Evolutionary conservation across 2,888 invertebrate species (phyloP), one percentile per base, ranked within the genome.

Genomic region (Agrochola litura): DNA sequence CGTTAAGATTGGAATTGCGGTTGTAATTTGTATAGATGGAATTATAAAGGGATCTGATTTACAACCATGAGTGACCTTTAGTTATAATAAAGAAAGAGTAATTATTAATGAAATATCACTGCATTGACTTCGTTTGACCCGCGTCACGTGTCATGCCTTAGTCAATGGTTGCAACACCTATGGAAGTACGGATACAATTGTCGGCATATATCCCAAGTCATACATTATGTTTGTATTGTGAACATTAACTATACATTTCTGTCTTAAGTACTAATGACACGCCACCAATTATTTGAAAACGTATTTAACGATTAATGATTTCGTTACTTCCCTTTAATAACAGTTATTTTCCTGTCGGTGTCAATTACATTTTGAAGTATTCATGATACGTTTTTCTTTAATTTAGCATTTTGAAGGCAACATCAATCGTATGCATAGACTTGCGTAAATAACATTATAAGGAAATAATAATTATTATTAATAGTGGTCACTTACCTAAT

Each of bases 261-360:
- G 14, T 58, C 37, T 30, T 46, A 56, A 12, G 22, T 37, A 69
- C 25, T 16, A 41, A 76, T 73, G 67, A 61, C 54, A 61, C 41
- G 75, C 73, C 22, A 77, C 66, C 64, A 75, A 82, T 82, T 65
- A 78, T 63, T 49, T 64, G 60, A 81, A 78, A 84, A 72, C 76
- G 54, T 69, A 49, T 63, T 43, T 49, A 73, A 49, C 25, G 46
- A 85, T 76, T 68, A 63, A 78, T 72, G 68, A 76, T 79, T 82
- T 64, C 63, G 69, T 74, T 82, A 67, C 37, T 76, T 84, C 84
- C 86, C 19, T 65, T 72, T 56, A 19, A 65, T 64, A 86, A 82
- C 73, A 16, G 69, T 61, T 69, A 60, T 70, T 70, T 82, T 84
- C 78, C 76, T 71, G 84, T 63, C 58, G 61, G 56, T 82, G 49